Base-by-base conservation (phyloP, 2,113 vertebrate genomes). In the Neotoma lepida region DNA sequence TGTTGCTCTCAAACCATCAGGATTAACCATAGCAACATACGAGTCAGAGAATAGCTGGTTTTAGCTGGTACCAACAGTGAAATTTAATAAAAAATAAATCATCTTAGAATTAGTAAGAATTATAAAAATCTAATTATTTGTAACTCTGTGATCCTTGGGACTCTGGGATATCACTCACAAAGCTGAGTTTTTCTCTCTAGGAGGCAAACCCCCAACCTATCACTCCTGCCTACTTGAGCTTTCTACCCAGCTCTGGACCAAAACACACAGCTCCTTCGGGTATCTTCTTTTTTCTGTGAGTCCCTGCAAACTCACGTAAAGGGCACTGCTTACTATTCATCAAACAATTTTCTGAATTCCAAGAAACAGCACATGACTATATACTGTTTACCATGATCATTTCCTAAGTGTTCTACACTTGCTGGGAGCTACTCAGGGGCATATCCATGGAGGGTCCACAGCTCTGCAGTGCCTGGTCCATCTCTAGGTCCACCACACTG, bases 331-430 rank as follows among this genome's bases (percentile, higher is more conserved):
- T 77, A 49, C 51, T 68, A 61, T 86, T 86, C 44, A 64, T 66
- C 3, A n/a, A 24, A n/a, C 51, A 54, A 0, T 58, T 90, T 58
- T 95, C 44, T 13, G 0, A 90, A 82, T 58, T 89, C 84, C 51
- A 77, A 88, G 66, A 86, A 91, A 14, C 1, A 89, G 14, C 73
- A 78, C 1, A 0, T 77, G 86, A n/a, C 35, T 14, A 6, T 28
- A 4, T 41, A 9, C 22, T 41, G 22, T 90, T 70, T 93, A 78
- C 33, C 33, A 54, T 54, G 0, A 12, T 86, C 28, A 33, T 76
- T 54, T 64, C 24, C n/a, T 94, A 80, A 92, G 76, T 90, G 94
- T 88, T 93, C 94, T 41, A 54, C 68, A 54, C 4, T 33, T 15
- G 10, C 0, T 61, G 64, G 56, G 63, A 90, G 30, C 13, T 0